Evolutionary conservation across 2,888 invertebrate genomes (phyloP).

Genomic region (Acronicta psi): DNA sequence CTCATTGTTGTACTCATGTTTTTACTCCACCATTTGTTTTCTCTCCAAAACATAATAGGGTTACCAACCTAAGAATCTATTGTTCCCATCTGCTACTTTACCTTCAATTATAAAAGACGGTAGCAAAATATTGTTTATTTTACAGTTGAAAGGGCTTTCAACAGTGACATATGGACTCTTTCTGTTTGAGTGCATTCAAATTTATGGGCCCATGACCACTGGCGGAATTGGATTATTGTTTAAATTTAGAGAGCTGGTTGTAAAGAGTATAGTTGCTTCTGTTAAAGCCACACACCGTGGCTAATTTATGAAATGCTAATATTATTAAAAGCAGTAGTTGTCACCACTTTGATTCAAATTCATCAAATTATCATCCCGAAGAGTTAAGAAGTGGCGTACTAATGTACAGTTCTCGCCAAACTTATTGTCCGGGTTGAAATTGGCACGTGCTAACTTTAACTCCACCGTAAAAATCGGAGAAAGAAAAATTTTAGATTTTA

Average conservation of each 20-base stretch:
- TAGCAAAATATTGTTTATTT: slow-evolving; percentile 88
- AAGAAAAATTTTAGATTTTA: too few relatives aligned
- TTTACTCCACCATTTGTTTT: slow-evolving; percentile 80
- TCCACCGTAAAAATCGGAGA: too few relatives aligned
- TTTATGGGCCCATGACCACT: slow-evolving; percentile 81
- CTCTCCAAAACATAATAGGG: slow-evolving; percentile 80
- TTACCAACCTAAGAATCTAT: slow-evolving; percentile 74
- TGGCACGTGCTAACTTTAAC: too few relatives aligned
- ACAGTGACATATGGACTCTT: slow-evolving; percentile 83
- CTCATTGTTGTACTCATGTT: slow-evolving; percentile 75
- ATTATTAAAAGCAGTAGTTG: slow-evolving; percentile 11
- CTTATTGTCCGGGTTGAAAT: too few relatives aligned
- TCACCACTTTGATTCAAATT: too few relatives aligned
- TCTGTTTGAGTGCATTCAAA: slow-evolving; percentile 75
- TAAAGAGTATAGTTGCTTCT: slow-evolving; percentile 45
- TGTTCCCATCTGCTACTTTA: slow-evolving; percentile 80
- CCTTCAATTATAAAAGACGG: slow-evolving; percentile 77
- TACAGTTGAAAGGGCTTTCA: slow-evolving; percentile 80
- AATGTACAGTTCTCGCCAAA: too few relatives aligned
- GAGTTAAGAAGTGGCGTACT: too few relatives aligned
- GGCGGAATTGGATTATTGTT: slow-evolving; percentile 80
- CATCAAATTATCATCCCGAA: too few relatives aligned
- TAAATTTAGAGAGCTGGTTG: slow-evolving; percentile 73
- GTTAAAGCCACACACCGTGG: slow-evolving; percentile 72
- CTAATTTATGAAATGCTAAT: slow-evolving; percentile 65